phyloP scores from a whole-genome alignment of 2,797 vertebrate genomes.

The Brotula barbata region DNA sequence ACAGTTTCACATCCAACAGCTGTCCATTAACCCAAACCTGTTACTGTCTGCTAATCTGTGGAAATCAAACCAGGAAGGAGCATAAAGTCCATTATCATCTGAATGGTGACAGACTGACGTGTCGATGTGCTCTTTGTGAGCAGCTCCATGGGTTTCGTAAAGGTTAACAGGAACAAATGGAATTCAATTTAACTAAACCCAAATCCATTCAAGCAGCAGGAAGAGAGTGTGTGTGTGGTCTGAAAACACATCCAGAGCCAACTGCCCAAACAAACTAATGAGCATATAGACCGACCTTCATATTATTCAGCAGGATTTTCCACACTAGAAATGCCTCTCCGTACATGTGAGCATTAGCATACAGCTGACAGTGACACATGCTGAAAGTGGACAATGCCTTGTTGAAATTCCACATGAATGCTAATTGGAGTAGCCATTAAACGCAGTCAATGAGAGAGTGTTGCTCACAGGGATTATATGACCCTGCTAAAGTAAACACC shows the following conservation, averaged over 20 bases:
- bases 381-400: conserved; percentile 40
- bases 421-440: conserved; percentile 74
- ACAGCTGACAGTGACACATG: conserved; percentile 67
- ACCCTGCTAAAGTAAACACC: conserved; percentile 72
- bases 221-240: conserved; percentile 75
- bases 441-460: conserved; percentile 64
- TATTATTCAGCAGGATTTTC: conserved; percentile 24
- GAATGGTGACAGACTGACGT: conserved; percentile 59
- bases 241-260: conserved; percentile 65
- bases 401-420: conserved; percentile 68
- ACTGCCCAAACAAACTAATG: conserved; percentile 76
- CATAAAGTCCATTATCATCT: conserved; percentile 62
- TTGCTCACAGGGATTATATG: conserved; percentile 70
- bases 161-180: conserved; percentile 65
- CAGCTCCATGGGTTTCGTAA: conserved; percentile 41
- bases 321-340: conserved; percentile 23
- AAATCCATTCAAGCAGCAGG: conserved; percentile 68
- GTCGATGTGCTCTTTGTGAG: conserved; percentile 46
- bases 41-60: conserved; percentile 23
- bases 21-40: conserved; percentile 45
- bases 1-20: conserved; percentile 46
- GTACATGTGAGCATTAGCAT: conserved; percentile 62
- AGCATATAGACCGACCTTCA: conserved; percentile 51
- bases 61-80: conserved; percentile 35
- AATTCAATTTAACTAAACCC: conserved; percentile 70